Base-by-base conservation (phyloP, 2,888 invertebrate species). In the Dugesia japonica region DNA sequence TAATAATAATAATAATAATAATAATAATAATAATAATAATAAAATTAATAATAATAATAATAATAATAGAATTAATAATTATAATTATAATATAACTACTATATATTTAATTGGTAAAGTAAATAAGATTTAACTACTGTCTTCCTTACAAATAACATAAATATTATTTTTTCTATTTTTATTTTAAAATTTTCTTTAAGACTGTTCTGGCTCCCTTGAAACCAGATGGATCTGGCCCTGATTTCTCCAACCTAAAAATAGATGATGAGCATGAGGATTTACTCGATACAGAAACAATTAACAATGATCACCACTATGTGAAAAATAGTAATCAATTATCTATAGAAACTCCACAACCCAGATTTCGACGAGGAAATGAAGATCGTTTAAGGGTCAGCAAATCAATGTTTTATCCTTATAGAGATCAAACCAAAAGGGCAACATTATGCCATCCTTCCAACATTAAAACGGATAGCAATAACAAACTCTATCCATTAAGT, bases 291-390 rank as follows among this genome's bases (percentile, higher is more conserved):
- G 56, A 56, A n/a, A 4, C 23, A 56, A 23, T n/a, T 23, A 56
- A 23, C 23, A 56, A 20, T 23, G 56, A 56, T 13, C 31, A 31
- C 4, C 4, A 7, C 13, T 31, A 13, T 31, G 4, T 31, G 31
- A 23, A 13, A 7, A 23, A 56, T 13, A 56, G n/a, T 7, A 20
- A n/a, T 23, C n/a, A 13, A 23, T n/a, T 20, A 56, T n/a, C n/a
- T 20, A n/a, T 20, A 20, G 23, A 20, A 23, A 56, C 56, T 23
- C 56, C 56, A 20, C n/a, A 56, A 56, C 56, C 56, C 9, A n/a
- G 56, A 56, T 56, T 56, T 23, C 56, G 56, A n/a, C 4, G 56
- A 56, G 56, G 56, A 56, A 20, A 56, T 56, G 56, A 56, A 56
- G 56, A 56, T 56, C 4, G 56, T 1, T 23, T 56, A 9, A 56